These are phyloP conservation scores for Volucella inanis DNA, from an alignment of 2,888 invertebrate genomes.

Conservation along the genomic window DNA sequence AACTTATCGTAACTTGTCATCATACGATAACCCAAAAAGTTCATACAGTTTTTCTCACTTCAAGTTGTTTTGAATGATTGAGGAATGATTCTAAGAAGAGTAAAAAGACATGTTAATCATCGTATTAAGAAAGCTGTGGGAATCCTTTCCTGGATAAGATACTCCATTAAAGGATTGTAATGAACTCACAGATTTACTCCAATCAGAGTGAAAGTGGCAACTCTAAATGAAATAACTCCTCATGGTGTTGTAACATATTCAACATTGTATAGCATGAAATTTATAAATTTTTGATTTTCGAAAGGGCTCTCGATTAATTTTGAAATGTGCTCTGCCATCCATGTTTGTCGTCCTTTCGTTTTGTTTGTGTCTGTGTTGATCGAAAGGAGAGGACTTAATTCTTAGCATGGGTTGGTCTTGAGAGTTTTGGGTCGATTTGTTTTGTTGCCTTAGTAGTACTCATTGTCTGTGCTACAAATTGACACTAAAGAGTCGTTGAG, in stretches of 20 bases:
- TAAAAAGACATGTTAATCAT: too few species aligned
- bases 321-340: conserved; percentile 32
- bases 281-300: conserved; percentile 50
- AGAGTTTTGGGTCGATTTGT: background rate
- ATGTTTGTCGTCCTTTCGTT: conserved; percentile 46
- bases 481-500: conserved; percentile 64
- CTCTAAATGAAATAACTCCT: conserved; percentile 35
- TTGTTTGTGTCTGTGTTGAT: conserved; percentile 37
- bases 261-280: conserved; percentile 17
- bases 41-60: too few species aligned
- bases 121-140: too few species aligned
- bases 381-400: conserved; percentile 27
- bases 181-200: too few species aligned
- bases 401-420: conserved; percentile 14
- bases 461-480: conserved; percentile 54
- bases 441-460: background rate
- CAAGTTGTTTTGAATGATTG: too few species aligned
- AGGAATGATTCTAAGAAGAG: too few species aligned
- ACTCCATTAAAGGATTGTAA: too few species aligned
- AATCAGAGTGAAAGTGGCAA: too few species aligned
- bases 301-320: conserved; percentile 54
- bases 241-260: conserved; percentile 15
- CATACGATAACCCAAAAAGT: too few species aligned
- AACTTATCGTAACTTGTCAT: too few species aligned
- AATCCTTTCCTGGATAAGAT: too few species aligned